phyloP scores from a whole-genome alignment of 2,797 vertebrate species.

The Cynodonichthys magdalenae region DNA sequence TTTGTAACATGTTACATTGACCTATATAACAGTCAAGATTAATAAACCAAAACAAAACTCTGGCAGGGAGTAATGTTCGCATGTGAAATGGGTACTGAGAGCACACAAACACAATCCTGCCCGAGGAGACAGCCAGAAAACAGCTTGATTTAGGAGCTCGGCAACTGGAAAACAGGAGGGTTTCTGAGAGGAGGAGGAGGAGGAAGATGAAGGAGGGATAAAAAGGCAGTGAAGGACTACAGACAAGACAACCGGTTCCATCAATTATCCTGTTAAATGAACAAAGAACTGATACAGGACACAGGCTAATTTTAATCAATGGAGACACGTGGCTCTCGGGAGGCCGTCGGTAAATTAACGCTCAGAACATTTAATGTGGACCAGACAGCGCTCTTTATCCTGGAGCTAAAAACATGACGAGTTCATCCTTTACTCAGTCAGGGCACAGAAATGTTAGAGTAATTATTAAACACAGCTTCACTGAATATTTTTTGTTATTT shows the following conservation, averaged over 20 bases:
- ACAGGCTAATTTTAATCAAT: conserved; percentile 72
- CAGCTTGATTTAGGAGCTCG: conserved; percentile 73
- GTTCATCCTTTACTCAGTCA: conserved; percentile 36
- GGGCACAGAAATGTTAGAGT: conserved; percentile 6
- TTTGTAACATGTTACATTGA: conserved; percentile 59
- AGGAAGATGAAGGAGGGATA: conserved; percentile 27
- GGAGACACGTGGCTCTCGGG: conserved; percentile 53
- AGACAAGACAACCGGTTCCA: conserved; percentile 48
- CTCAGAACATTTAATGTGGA: conserved; percentile 66
- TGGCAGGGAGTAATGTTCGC: conserved; percentile 51
- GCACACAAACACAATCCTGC: conserved; percentile 43
- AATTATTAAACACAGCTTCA: conserved; percentile 27
- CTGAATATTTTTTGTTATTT: conserved; percentile 1
- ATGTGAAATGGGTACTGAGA: conserved; percentile 47
- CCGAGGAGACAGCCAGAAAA: conserved; percentile 70
- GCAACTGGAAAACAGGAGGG: conserved; percentile 51
- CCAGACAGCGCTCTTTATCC: conserved; percentile 31
- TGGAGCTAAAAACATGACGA: conserved; percentile 20
- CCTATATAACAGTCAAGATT: conserved; percentile 61
- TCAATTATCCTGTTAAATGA: conserved; percentile 71
- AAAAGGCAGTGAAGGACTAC: conserved; percentile 39
- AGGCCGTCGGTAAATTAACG: conserved; percentile 64
- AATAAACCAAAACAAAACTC: conserved; percentile 65
- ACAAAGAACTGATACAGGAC: conserved; percentile 56
- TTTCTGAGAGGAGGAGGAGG: conserved; percentile 47